phyloP scores from a whole-genome alignment of 2,888 invertebrate genomes.

The Zhuqinia jingwanae region DNA sequence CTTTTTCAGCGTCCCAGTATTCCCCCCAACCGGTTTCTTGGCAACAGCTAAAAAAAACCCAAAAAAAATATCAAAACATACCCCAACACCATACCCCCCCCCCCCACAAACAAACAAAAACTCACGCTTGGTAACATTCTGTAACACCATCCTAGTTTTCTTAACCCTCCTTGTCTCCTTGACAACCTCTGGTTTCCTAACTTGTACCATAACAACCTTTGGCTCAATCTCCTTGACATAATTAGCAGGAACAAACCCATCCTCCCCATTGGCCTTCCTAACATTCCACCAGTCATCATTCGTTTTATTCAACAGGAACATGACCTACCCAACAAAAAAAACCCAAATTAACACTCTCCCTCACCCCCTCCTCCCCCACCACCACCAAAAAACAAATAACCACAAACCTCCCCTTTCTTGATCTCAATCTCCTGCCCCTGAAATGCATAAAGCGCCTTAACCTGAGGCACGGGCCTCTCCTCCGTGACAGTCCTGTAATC shows the following conservation, averaged over 20 bases:
- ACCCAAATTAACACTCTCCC: neutral
- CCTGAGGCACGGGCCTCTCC: conserved; percentile 93
- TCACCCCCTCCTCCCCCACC: neutral
- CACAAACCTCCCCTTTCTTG: conserved; percentile 90
- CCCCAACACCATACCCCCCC: too few relatives aligned
- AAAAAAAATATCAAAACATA: neutral
- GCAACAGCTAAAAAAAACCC: neutral
- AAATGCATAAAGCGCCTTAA: conserved; percentile 90
- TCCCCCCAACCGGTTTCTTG: neutral
- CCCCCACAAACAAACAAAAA: too few relatives aligned
- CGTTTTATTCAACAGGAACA: conserved; percentile 96
- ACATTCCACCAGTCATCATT: conserved; percentile 99
- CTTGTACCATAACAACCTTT: conserved; percentile 90
- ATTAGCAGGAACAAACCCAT: conserved; percentile 98
- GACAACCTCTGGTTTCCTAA: conserved; percentile 91
- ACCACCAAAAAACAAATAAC: neutral
- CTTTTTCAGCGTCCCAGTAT: conserved; percentile 27
- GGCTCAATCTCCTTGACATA: conserved; percentile 97
- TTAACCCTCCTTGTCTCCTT: conserved; percentile 92
- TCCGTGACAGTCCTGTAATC: conserved; percentile 94
- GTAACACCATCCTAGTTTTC: conserved; percentile 93
- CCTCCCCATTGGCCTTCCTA: conserved; percentile 93
- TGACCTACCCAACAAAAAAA: conserved; percentile 82
- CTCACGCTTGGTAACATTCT: conserved; percentile 85
- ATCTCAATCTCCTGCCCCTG: conserved; percentile 93